These are phyloP conservation scores for Bradypodion ventrale DNA, from an alignment of 2,797 vertebrate species.

Conservation along the genomic window DNA sequence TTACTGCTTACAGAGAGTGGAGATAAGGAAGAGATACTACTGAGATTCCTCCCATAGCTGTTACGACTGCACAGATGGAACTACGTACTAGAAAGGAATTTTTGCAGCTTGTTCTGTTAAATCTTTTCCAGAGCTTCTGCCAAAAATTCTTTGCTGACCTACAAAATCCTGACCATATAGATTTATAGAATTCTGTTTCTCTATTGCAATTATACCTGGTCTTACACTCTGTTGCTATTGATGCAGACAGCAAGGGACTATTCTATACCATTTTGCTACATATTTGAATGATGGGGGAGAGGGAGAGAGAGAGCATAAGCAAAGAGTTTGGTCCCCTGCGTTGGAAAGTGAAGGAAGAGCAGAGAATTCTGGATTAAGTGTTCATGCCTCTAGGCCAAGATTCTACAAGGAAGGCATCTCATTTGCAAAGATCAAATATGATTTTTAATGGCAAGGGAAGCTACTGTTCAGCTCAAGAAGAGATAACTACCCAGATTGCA, in stretches of 20 bases:
- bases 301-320: too few species aligned
- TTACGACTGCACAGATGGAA: conserved; percentile 12
- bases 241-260: background rate
- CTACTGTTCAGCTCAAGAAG: background rate
- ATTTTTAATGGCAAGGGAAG: conserved; percentile 15
- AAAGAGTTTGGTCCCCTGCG: background rate
- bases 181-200: background rate
- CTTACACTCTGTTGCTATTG: background rate
- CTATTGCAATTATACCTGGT: too few species aligned
- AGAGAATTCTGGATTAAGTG: conserved; percentile 11
- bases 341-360: background rate
- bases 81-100: background rate
- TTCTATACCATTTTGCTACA: background rate
- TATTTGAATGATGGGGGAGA: background rate
- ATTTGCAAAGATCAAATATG: background rate
- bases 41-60: background rate
- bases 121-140: background rate
- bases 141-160: background rate
- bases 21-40: background rate
- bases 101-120: background rate
- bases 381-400: conserved; percentile 7
- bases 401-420: background rate
- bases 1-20: background rate
- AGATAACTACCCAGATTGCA: background rate
- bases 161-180: background rate